phyloP scores from a whole-genome alignment of 2,888 invertebrate species.

The Nomada flava region DNA sequence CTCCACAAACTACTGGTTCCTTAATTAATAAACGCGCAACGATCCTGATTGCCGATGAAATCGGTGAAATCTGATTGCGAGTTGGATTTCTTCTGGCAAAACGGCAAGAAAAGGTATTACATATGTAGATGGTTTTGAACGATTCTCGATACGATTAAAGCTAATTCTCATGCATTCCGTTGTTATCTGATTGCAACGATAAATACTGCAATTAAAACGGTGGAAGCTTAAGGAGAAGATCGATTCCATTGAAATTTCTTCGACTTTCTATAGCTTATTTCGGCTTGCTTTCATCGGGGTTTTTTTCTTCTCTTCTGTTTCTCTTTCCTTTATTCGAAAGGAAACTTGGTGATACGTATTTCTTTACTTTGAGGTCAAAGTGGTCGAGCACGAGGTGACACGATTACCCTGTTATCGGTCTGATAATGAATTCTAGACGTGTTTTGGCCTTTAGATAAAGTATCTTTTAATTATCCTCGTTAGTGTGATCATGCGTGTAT shows the following conservation, averaged over 20 bases:
- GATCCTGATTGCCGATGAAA: not conserved
- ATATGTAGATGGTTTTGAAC: not conserved
- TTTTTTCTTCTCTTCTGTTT: not conserved
- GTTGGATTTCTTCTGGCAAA: not conserved
- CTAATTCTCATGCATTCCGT: slow-evolving; percentile 16
- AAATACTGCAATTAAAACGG: slow-evolving; percentile 24
- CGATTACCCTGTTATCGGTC: slow-evolving; percentile 32
- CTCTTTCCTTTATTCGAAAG: not conserved
- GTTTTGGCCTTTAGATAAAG: slow-evolving; percentile 70
- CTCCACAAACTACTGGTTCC: not conserved
- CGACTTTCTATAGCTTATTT: slow-evolving; percentile 20
- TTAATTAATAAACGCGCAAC: not conserved
- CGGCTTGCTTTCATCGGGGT: not conserved
- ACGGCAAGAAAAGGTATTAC: not conserved
- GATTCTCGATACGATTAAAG: not conserved
- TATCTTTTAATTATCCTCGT: slow-evolving; percentile 59
- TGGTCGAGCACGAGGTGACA: not conserved
- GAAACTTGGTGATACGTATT: slow-evolving; percentile 7
- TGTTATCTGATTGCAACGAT: slow-evolving; percentile 9
- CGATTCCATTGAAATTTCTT: slow-evolving; percentile 15
- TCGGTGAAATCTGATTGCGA: not conserved
- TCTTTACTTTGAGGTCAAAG: slow-evolving; percentile 10
- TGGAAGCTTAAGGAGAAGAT: not conserved
- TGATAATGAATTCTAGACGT: slow-evolving; percentile 70
- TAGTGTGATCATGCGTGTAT: not conserved